Conservation (phyloP, 92 coral and sea anemone genomes). For the Epizoanthus illoricatus region DNA sequence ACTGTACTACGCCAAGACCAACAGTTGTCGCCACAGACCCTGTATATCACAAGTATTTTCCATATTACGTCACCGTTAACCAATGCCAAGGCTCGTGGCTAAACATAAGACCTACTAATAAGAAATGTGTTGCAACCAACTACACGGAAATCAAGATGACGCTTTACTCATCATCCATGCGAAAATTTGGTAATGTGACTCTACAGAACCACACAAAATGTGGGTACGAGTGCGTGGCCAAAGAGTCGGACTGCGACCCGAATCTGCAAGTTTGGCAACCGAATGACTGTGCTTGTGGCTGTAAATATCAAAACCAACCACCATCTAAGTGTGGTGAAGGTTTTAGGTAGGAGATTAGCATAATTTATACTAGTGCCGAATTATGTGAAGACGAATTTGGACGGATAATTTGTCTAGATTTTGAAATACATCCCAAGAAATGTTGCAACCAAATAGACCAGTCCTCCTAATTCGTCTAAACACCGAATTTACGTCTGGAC, state of each 20-base stretch:
- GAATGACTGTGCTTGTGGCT: background rate
- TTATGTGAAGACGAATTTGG: no score
- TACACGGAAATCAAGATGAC: background rate
- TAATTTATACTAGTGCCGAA: no score
- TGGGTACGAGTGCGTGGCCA: background rate
- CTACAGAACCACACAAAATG: slow-evolving; percentile 21
- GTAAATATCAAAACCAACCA: background rate
- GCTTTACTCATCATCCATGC: background rate
- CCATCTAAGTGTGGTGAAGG: background rate
- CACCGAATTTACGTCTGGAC: no score
- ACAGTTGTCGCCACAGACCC: slow-evolving; percentile 16
- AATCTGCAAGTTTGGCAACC: background rate
- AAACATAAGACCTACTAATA: background rate
- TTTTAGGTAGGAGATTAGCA: background rate
- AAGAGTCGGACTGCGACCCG: slow-evolving; percentile 6
- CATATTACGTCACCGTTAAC: slow-evolving; percentile 13
- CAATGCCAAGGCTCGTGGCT: background rate
- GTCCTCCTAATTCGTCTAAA: no score
- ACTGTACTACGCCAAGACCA: background rate
- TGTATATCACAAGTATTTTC: background rate
- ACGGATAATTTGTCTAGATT: no score
- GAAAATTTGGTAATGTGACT: accelerated
- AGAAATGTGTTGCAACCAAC: slow-evolving; percentile 20
- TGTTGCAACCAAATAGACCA: no score
- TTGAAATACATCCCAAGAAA: no score